A percentile compares a stretch with the other conserved stretches of the same genome.
phyloP scores from a whole-genome alignment of 2,888 invertebrate species.

The Ornithoptera alexandrae region DNA sequence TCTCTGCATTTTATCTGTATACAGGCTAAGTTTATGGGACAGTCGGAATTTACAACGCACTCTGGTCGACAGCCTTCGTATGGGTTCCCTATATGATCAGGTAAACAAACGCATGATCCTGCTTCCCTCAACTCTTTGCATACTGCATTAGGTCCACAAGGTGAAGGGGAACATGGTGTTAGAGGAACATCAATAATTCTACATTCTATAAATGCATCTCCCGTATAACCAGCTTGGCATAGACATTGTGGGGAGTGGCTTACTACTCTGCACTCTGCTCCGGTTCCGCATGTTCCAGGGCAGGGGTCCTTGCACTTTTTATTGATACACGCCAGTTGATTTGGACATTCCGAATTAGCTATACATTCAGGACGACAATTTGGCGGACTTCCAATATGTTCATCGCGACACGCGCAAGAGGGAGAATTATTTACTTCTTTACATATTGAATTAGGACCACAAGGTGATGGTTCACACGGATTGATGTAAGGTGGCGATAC shows the following conservation, averaged over 20 bases:
- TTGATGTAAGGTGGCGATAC: conserved; percentile 56
- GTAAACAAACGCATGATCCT: conserved; percentile 84
- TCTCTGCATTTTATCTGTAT: conserved; percentile 86
- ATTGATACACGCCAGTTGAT: conserved; percentile 84
- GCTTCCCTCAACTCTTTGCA: conserved; percentile 84
- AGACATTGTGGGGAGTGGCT: conserved; percentile 88
- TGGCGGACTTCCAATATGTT: conserved; percentile 84
- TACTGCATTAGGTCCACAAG: conserved; percentile 87
- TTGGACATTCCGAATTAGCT: conserved; percentile 86
- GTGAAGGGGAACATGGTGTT: conserved; percentile 84
- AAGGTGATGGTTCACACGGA: conserved; percentile 87
- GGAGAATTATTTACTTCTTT: conserved; percentile 81
- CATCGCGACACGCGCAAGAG: conserved; percentile 86
- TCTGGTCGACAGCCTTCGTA: conserved; percentile 89
- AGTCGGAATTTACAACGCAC: conserved; percentile 86
- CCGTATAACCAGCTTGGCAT: conserved; percentile 82
- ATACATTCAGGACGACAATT: conserved; percentile 87
- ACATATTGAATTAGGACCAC: conserved; percentile 86
- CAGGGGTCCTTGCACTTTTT: conserved; percentile 88
- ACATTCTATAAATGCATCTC: conserved; percentile 83
- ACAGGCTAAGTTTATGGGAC: conserved; percentile 85
- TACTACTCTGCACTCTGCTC: conserved; percentile 85
- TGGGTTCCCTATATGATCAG: conserved; percentile 87
- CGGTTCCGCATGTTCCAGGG: conserved; percentile 85
- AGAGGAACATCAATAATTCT: conserved; percentile 67